These are phyloP conservation scores for Dasypolia templi DNA, from an alignment of 2,888 invertebrate genomes.

Conservation along the genomic window DNA sequence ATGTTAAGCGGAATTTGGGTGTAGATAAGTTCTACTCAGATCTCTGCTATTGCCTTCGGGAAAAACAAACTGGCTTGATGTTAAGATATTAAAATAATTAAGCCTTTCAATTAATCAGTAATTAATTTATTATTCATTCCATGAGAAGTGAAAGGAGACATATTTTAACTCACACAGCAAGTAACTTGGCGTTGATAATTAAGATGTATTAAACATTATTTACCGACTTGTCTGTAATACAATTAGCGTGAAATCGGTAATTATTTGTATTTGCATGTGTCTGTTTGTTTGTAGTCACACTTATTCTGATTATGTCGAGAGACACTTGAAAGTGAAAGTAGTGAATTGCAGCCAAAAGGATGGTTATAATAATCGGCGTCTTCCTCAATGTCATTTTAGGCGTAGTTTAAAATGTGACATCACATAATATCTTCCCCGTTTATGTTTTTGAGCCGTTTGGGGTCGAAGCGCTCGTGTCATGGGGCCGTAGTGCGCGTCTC, in stretches of 20 bases:
- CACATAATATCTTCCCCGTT: not conserved
- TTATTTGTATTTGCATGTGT: conserved; percentile 9
- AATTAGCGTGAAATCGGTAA: conserved; percentile 54
- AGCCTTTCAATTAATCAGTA: conserved; percentile 17
- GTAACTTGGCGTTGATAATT: conserved; percentile 18
- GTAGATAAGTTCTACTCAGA: too few relatives aligned
- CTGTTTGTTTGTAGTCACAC: not conserved
- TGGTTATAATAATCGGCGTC: not conserved
- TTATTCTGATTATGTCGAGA: not conserved
- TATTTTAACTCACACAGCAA: conserved; percentile 26
- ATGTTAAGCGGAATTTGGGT: too few relatives aligned
- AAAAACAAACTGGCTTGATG: too few relatives aligned
- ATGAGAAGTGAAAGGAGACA: not conserved
- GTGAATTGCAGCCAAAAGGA: not conserved
- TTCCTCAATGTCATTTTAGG: not conserved
- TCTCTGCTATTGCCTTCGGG: too few relatives aligned
- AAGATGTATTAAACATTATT: conserved; percentile 38
- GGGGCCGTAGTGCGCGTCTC: too few relatives aligned
- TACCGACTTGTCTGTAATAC: conserved; percentile 2
- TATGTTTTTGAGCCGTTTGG: too few relatives aligned
- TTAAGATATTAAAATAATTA: not conserved
- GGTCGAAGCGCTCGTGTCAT: too few relatives aligned
- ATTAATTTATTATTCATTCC: too few relatives aligned
- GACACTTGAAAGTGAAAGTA: conserved; percentile 21
- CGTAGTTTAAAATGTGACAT: not conserved